phyloP scores from a whole-genome alignment of 2,888 invertebrate species.

The Blastobasis lacticolella region DNA sequence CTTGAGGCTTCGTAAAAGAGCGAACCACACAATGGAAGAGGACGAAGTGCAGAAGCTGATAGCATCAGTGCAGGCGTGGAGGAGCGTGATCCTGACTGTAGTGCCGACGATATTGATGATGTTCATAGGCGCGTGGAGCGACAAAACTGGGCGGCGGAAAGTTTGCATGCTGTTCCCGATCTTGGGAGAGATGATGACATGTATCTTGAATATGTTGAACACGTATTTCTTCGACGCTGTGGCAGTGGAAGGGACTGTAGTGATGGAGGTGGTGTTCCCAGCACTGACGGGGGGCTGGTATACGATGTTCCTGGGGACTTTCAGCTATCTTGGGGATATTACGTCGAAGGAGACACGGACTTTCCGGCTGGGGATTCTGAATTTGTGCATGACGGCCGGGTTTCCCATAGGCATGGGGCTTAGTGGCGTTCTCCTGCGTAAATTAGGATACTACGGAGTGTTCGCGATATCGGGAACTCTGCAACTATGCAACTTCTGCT shows the following conservation, averaged over 20 bases:
- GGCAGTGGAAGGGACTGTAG: slow-evolving; percentile 67
- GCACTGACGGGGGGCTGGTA: slow-evolving; percentile 73
- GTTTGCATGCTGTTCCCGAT: slow-evolving; percentile 75
- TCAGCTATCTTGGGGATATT: slow-evolving; percentile 76
- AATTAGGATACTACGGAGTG: slow-evolving; percentile 71
- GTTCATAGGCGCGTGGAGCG: slow-evolving; percentile 78
- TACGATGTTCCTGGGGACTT: slow-evolving; percentile 72
- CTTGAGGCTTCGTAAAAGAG: slow-evolving; percentile 79
- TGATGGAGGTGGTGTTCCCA: slow-evolving; percentile 69
- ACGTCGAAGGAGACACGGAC: slow-evolving; percentile 74
- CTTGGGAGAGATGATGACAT: slow-evolving; percentile 68
- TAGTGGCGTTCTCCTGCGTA: slow-evolving; percentile 52
- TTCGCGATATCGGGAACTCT: slow-evolving; percentile 53
- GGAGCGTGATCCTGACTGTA: slow-evolving; percentile 68
- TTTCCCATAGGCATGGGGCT: slow-evolving; percentile 63
- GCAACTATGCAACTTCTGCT: slow-evolving; percentile 57
- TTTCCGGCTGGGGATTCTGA: slow-evolving; percentile 72
- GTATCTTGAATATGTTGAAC: slow-evolving; percentile 64
- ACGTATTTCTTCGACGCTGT: slow-evolving; percentile 72
- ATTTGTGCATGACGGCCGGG: slow-evolving; percentile 63
- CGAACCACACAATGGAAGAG: slow-evolving; percentile 78
- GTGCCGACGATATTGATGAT: slow-evolving; percentile 70
- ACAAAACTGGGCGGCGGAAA: slow-evolving; percentile 72
- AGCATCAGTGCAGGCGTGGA: slow-evolving; percentile 71
- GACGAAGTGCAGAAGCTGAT: slow-evolving; percentile 76